Base-by-base conservation (phyloP, 2,888 invertebrate species). In the Dynastes maya region DNA sequence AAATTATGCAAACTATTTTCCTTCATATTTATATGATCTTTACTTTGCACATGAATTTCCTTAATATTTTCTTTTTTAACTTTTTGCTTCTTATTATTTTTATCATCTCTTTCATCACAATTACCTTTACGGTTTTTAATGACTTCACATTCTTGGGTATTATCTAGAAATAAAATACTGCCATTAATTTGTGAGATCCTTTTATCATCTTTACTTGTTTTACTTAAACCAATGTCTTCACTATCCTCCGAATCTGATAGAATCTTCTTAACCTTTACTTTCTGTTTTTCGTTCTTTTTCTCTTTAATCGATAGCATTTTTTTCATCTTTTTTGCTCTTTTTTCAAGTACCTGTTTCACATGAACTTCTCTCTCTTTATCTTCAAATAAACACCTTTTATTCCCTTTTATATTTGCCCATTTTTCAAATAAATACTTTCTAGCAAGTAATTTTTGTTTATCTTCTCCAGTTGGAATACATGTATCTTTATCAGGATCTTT, bases 391-490 rank as follows among this genome's bases (percentile, higher is more conserved):
- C 92, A 89, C 82, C 92, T 93, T 0, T 89, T 79, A 68, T 90
- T 89, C 1, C 93, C 93, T 85, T 93, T 94, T 29, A 90, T 89
- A 81, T 93, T 91, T 9, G 93, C 92, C 92, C 94, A 92, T 80
- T 91, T 91, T 85, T 92, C 90, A 71, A 94, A 87, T 58, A 91
- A 82, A 49, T 91, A 84, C 81, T 90, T 90, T 82, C 92, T 90
- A 84, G 91, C 91, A 0, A 68, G 64, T 70, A 82, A 71, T 79
- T 80, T 80, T 29, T 80, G 78, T 76, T 82, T 85, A 16, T 78
- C 82, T 76, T 82, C 82, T 6, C 63, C 45, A 64, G 87, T 88
- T 81, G 88, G 87, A 75, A 78, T 79, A 78, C 86, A 88, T 32
- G 82, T 79, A 80, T 88, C 86, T 77, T 82, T 81, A 79, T 86